phyloP scores from a whole-genome alignment of 2,113 vertebrate genomes.

The Phrynosoma platyrhinos region DNA sequence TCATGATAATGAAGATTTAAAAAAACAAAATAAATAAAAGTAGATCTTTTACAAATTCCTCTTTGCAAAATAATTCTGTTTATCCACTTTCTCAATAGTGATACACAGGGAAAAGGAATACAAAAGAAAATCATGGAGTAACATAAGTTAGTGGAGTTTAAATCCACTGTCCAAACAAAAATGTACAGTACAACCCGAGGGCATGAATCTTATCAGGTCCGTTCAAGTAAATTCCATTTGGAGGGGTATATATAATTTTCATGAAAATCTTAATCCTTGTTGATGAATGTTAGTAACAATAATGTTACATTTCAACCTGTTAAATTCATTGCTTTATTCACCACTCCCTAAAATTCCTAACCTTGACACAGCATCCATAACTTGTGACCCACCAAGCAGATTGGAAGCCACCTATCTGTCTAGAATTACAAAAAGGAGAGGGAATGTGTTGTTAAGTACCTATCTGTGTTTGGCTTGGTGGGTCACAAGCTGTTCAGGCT shows the following conservation, averaged over 20 bases:
- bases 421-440: neutral
- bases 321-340: neutral
- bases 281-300: neutral
- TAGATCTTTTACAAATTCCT: neutral
- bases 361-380: neutral
- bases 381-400: neutral
- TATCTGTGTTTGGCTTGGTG: neutral
- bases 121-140: neutral
- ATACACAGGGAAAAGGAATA: neutral
- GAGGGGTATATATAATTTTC: neutral
- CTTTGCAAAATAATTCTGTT: neutral
- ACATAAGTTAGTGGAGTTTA: neutral
- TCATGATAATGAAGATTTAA: too few species aligned
- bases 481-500: neutral
- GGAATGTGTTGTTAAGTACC: neutral
- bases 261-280: neutral
- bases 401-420: neutral
- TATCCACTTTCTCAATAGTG: neutral
- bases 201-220: neutral
- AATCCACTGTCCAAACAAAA: neutral
- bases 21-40: neutral
- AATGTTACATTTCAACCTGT: neutral
- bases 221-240: neutral
- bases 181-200: neutral
- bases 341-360: neutral